Evolutionary conservation across 2,113 vertebrate genomes (phyloP).

Genomic region (Ia io): DNA sequence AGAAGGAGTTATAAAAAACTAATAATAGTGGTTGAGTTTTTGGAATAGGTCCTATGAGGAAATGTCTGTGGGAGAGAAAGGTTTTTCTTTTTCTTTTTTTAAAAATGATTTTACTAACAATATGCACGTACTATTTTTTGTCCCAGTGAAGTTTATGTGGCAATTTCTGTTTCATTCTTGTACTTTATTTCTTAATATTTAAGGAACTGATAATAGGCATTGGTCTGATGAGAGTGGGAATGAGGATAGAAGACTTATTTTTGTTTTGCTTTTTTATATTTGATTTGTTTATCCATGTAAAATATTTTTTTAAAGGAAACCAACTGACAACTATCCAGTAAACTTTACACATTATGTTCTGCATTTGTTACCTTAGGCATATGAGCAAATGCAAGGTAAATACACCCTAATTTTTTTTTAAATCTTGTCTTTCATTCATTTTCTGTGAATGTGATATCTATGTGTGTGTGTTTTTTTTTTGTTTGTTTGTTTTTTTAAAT

Average conservation of each 20-base stretch:
- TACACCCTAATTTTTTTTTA: neutral
- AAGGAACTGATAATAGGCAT: neutral
- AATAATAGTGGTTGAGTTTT: neutral
- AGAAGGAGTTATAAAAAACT: neutral
- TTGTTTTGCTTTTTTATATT: neutral
- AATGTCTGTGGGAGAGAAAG: neutral
- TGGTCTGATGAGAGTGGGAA: neutral
- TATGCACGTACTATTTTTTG: neutral
- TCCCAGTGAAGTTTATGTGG: neutral
- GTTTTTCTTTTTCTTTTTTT: neutral
- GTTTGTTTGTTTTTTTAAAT: too few relatives aligned
- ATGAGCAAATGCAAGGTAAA: neutral
- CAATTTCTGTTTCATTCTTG: neutral
- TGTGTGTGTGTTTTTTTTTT: neutral
- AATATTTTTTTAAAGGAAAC: neutral
- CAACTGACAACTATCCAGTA: neutral
- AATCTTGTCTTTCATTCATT: neutral
- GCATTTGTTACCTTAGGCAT: neutral
- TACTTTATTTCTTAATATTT: neutral
- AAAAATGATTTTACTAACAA: neutral
- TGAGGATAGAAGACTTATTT: neutral
- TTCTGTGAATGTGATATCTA: neutral
- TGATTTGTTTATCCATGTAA: neutral
- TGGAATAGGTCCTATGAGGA: neutral
- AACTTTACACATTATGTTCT: neutral